phyloP scores from a whole-genome alignment of 2,113 vertebrate species.

The Motacilla alba region DNA sequence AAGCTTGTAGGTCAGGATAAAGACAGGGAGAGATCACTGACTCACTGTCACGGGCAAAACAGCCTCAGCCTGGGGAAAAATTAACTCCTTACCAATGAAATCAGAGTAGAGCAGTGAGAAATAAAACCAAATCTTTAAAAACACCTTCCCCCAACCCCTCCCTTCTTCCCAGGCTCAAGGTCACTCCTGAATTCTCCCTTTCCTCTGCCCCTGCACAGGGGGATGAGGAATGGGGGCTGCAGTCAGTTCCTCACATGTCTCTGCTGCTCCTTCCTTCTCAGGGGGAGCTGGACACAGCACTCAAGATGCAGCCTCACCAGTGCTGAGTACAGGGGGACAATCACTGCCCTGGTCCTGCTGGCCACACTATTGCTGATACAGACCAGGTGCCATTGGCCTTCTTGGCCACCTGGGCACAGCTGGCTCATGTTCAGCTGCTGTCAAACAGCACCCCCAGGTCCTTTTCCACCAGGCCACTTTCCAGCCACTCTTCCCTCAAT shows the following conservation, averaged over 20 bases:
- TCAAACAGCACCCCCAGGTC: fast-evolving
- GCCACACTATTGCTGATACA: not conserved
- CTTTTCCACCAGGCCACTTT: not conserved
- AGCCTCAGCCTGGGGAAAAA: not conserved
- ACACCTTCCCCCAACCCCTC: not conserved
- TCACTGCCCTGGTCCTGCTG: not conserved
- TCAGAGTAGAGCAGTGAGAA: not conserved
- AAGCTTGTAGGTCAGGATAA: not conserved
- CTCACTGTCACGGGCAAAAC: not conserved
- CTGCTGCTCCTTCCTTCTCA: not conserved
- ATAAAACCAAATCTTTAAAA: not conserved
- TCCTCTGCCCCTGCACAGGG: not conserved
- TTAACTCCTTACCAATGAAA: not conserved
- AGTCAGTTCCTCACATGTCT: not conserved
- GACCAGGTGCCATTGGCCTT: not conserved
- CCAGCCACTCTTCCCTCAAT: not conserved
- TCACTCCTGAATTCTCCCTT: not conserved
- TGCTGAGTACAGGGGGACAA: not conserved
- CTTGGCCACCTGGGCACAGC: not conserved
- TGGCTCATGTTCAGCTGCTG: not conserved
- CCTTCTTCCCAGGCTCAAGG: not conserved
- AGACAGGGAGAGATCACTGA: not conserved
- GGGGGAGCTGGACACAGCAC: not conserved
- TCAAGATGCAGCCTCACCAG: not conserved
- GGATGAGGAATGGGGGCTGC: not conserved